A percentile compares a stretch with the other conserved stretches of the same genome.
Evolutionary conservation across 2,797 vertebrate species (phyloP).

Genomic region (Enteromius argenteus): DNA sequence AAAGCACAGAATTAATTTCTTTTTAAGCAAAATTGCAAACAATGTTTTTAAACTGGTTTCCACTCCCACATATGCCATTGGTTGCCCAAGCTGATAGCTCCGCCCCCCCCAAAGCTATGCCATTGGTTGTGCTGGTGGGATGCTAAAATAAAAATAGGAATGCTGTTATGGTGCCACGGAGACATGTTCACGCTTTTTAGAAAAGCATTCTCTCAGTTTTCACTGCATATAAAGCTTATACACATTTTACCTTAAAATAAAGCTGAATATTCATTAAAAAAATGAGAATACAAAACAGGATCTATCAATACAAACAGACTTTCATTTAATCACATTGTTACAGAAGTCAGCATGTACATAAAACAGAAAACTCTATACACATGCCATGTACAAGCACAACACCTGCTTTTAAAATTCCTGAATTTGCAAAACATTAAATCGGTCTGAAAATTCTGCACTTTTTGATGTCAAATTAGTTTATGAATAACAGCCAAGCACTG

Average conservation of each 20-base stretch:
- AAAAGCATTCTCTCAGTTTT: not conserved
- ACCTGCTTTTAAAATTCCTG: not conserved
- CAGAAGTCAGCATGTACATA: slow-evolving; percentile 15
- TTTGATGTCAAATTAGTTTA: not conserved
- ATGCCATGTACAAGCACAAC: not conserved
- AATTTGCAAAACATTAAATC: not conserved
- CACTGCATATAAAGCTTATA: not conserved
- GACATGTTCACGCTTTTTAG: not conserved
- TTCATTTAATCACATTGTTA: slow-evolving; percentile 14
- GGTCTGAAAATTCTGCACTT: not conserved
- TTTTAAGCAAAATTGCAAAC: not conserved
- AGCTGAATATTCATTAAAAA: not conserved
- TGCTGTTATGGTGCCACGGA: not conserved
- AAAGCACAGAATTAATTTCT: too few species aligned
- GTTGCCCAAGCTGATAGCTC: not conserved
- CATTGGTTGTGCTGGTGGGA: not conserved
- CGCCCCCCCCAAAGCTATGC: not conserved
- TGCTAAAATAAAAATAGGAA: not conserved
- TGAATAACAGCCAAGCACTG: not conserved
- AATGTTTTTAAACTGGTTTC: not conserved
- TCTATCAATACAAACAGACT: slow-evolving; percentile 21
- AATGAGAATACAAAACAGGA: not conserved
- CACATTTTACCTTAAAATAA: not conserved
- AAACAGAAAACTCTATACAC: not conserved
- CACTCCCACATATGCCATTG: not conserved